Base-by-base conservation (phyloP, 2,888 invertebrate genomes). In the Amphipyra berbera region DNA sequence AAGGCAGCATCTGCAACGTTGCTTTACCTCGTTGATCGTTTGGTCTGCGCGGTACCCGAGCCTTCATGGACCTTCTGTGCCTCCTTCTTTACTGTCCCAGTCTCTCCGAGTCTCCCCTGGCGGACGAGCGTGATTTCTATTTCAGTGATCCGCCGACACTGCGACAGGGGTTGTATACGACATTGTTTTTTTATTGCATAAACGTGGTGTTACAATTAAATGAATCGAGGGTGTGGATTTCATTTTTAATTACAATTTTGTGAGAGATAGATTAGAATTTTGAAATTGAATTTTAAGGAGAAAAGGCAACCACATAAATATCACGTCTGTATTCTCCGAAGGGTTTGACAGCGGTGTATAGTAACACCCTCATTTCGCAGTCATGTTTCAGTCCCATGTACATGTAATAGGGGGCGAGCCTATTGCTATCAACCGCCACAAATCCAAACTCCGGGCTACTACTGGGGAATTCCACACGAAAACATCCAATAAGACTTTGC, bases 101-200 rank as follows among this genome's bases (percentile, higher is more conserved):
- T 62, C 70, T 50, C 75, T 63, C 75, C 44, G 12, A 37, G 9
- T 48, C 48, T 63, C 73, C 67, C 54, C 66, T 48, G 44, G 59
- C 2, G 46, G 44, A 52, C 48, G 52, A 33, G 15, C 64, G 68
- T 59, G 71, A 69, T 71, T 65, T 73, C 68, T 79, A 76, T 76
- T 65, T 59, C 72, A 68, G 55, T 59, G 65, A 76, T 78, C 75
- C 57, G 45, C 53, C 62, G 58, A 60, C 64, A 50, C 45, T 21
- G 21, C 21, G 50, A 42, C 58, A 56, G 57, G 72, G 76, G 76
- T 64, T 76, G 42, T 62, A 58, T 54, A 72, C 67, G 50, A 61
- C 70, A 65, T 64, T 72, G 66, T 78, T 74, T 75, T 82, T 79
- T 79, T 80, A 79, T 79, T 77, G 76, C 68, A 64, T 77, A 66